Percentiles rank a stretch among this genome's conserved stretches.
These are phyloP conservation scores for Dinomys branickii DNA, from an alignment of 2,113 vertebrate species.

Conservation along the genomic window DNA sequence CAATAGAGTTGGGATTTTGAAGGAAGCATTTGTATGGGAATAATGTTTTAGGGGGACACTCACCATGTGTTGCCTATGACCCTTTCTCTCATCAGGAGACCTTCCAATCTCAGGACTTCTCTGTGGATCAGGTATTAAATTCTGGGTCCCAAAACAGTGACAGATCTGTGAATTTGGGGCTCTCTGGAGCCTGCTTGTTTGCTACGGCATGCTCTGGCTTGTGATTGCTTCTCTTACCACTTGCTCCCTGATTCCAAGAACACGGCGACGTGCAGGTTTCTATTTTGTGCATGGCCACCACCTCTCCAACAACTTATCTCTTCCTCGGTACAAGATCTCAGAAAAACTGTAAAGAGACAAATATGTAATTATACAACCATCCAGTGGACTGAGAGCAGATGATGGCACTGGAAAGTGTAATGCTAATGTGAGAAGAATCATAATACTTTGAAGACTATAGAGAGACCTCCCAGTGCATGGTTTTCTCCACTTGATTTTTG, in stretches of 20 bases:
- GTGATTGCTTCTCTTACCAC: background rate
- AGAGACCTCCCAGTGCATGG: background rate
- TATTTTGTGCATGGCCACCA: background rate
- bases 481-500: background rate
- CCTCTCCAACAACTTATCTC: background rate
- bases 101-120: background rate
- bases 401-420: background rate
- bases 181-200: background rate
- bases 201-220: background rate
- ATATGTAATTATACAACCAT: background rate
- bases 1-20: slow-evolving; percentile 69
- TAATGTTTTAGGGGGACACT: slow-evolving; percentile 31
- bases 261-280: background rate
- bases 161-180: background rate
- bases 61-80: background rate
- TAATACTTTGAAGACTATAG: background rate
- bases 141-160: background rate
- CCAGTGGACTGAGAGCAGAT: background rate
- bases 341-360: background rate
- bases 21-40: slow-evolving; percentile 66
- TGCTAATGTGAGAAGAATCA: background rate
- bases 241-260: background rate
- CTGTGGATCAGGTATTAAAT: background rate
- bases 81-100: background rate
- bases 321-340: background rate